phyloP scores from a whole-genome alignment of 2,113 vertebrate genomes.

The Nothobranchius furzeri region DNA sequence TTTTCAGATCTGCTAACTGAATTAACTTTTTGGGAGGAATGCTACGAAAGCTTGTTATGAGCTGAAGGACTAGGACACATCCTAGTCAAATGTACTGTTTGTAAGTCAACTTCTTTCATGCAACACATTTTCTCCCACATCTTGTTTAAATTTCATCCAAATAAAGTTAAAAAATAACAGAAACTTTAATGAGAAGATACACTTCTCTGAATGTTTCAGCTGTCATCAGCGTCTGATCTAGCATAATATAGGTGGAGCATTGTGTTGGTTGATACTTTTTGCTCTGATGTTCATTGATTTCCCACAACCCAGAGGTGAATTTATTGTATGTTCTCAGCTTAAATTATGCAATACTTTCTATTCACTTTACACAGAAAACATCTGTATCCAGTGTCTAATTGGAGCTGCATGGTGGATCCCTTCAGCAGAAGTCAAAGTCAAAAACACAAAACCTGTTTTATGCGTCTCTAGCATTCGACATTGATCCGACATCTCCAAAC shows the following conservation, averaged over 20 bases:
- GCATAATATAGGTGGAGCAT: too few species aligned
- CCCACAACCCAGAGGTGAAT: too few species aligned
- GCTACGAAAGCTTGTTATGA: not conserved
- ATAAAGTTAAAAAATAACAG: too few species aligned
- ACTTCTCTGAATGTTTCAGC: too few species aligned
- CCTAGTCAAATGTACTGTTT: not conserved
- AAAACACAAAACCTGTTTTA: not conserved
- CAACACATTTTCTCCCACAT: not conserved
- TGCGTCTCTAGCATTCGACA: not conserved
- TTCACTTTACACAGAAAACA: conserved; percentile 40
- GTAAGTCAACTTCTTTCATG: not conserved
- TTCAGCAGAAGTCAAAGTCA: conserved; percentile 29
- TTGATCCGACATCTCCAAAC: conserved; percentile 3
- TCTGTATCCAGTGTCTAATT: conserved; percentile 52
- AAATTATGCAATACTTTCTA: conserved; percentile 50
- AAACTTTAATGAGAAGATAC: too few species aligned
- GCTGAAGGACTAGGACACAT: not conserved
- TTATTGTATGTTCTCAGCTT: not conserved
- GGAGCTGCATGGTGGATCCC: conserved; percentile 54
- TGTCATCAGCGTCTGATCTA: too few species aligned
- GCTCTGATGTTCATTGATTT: too few species aligned
- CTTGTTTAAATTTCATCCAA: too few species aligned
- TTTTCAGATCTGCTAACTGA: conserved; percentile 2
- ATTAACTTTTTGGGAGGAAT: not conserved
- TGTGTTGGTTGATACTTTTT: too few species aligned